Base-by-base conservation (phyloP, 2,888 invertebrate genomes). In the Melieria crassipennis region DNA sequence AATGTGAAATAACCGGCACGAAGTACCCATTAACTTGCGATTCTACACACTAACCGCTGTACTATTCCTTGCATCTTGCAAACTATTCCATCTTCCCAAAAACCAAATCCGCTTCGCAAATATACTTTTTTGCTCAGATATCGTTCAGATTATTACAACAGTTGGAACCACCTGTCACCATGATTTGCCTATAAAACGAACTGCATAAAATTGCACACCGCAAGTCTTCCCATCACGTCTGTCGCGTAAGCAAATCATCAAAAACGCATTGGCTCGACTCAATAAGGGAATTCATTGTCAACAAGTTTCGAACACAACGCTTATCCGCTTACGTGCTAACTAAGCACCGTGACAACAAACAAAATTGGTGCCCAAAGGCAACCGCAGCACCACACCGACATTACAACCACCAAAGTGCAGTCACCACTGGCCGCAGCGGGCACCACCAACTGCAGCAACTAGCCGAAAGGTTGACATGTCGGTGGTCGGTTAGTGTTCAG, bases 361-460 rank as follows among this genome's bases (percentile, higher is more conserved):
- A 46, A 58, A 67, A 72, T 69, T 9, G n/a, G 69, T 67, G 74
- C 69, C 73, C 72, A 56, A 52, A 63, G 75, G 76, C 74, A 76
- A 81, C 81, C 80, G 56, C 80, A 81, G 77, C 11, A 48, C 70
- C 30, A 64, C 55, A 65, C 43, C 64, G 43, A 11, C 52, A 65
- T 7, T 50, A 7, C 45, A 67, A 67, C 48, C 63, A 62, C 48
- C 46, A 48, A 71, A 79, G 76, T 72, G 67, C 75, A 74, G 78
- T 74, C 73, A 63, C 46, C 47, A 65, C 50, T 11, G 10, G 16
- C 56, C 43, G 13, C 67, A 65, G 60, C 60, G 11, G 13, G 65
- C 62, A 60, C 50, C 48, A 58, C 50, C 10, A 47, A 52, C 42
- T 58, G 60, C 42, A 58, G 55, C 64, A 57, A 30, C 61, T 64